Percentiles rank a stretch among this genome's conserved stretches.
Evolutionary conservation across 2,888 invertebrate genomes (phyloP).

Genomic region (Idaea aversata): DNA sequence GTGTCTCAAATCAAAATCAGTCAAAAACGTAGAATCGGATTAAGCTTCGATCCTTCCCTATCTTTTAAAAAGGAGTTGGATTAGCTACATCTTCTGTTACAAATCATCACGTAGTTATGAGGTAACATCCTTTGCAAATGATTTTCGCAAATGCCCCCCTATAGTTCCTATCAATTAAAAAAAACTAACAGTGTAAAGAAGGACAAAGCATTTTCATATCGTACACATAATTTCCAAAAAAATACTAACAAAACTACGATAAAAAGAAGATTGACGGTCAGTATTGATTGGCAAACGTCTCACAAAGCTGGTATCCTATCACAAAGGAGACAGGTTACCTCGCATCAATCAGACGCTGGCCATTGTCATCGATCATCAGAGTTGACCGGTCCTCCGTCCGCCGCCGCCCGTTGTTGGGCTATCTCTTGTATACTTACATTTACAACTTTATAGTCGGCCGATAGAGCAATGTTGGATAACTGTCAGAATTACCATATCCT

Average conservation of each 20-base stretch:
- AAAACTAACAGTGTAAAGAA: no score
- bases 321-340: neutral
- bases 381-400: neutral
- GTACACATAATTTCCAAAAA: neutral
- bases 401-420: neutral
- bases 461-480: neutral
- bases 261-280: neutral
- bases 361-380: neutral
- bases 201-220: no score
- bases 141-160: no score
- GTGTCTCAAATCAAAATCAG: no score
- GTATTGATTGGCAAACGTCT: neutral
- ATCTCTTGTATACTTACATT: neutral
- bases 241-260: neutral
- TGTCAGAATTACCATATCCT: no score
- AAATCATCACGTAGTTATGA: no score
- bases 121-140: no score
- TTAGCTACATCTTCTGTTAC: no score
- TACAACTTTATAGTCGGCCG: neutral
- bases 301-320: constrained; percentile 1
- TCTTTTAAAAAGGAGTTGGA: no score
- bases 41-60: no score
- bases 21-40: no score
- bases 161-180: no score
- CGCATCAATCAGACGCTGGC: neutral